Conservation (phyloP, 92 coral and sea anemone genomes). For the Porites cylindrica region DNA sequence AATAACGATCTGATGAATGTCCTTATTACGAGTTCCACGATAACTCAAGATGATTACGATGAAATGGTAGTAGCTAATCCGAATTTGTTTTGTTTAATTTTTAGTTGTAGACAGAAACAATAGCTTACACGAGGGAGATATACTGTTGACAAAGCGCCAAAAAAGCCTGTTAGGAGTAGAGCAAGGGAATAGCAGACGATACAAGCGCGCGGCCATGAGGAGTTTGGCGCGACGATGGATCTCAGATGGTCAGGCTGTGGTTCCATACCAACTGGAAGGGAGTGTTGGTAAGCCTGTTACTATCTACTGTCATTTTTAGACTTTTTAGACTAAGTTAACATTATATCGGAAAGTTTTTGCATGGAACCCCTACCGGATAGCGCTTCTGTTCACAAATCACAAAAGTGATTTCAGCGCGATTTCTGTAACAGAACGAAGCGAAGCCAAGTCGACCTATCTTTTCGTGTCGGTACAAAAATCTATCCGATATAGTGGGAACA, state of each 20-base stretch:
- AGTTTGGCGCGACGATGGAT: conserved; percentile 67
- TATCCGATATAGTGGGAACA: no score
- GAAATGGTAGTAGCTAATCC: not conserved
- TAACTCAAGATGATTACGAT: not conserved
- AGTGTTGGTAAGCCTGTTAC: conserved; percentile 44
- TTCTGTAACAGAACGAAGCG: no score
- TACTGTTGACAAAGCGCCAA: conserved; percentile 52
- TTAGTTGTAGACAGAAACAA: conserved; percentile 13
- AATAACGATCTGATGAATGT: no score
- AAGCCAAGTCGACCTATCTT: no score
- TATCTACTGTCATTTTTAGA: not conserved
- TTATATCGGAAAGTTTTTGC: no score
- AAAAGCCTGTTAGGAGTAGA: not conserved
- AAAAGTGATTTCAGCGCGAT: no score
- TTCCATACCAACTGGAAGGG: conserved; percentile 69
- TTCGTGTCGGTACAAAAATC: no score
- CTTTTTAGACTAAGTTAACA: no score
- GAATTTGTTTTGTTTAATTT: not conserved
- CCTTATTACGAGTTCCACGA: no score
- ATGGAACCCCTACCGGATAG: no score
- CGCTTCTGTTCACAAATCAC: no score
- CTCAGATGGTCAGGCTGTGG: conserved; percentile 62
- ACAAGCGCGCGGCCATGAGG: conserved; percentile 76
- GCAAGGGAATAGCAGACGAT: conserved; percentile 21
- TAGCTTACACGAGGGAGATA: conserved; percentile 79